Conservation (phyloP, 2,113 vertebrate species). For the Trogon melanurus region DNA sequence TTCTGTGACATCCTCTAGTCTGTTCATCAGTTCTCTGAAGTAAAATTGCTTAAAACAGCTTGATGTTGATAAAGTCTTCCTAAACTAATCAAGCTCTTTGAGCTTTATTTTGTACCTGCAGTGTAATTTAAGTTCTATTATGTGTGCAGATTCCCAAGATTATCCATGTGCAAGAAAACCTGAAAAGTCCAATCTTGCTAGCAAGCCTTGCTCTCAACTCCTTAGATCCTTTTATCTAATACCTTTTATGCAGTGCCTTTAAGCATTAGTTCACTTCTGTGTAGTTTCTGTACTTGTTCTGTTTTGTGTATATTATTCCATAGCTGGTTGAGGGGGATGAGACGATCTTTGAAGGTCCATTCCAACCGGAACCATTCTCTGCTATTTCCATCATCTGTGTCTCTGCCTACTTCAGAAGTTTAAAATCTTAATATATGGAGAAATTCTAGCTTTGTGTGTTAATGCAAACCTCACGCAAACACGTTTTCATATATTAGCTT, state of each 20-base stretch:
- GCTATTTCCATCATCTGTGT: neutral
- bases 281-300: neutral
- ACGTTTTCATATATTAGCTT: neutral
- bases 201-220: neutral
- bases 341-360: neutral
- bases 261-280: neutral
- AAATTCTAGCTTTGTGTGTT: neutral
- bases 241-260: neutral
- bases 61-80: neutral
- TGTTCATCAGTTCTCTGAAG: neutral
- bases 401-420: neutral
- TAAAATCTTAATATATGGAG: neutral
- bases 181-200: neutral
- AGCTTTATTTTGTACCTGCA: neutral
- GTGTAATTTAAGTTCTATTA: neutral
- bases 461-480: neutral
- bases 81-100: neutral
- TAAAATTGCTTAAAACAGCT: neutral
- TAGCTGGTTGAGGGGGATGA: neutral
- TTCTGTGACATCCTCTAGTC: neutral
- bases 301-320: neutral
- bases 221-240: neutral
- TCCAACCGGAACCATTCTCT: neutral
- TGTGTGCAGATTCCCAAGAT: neutral
- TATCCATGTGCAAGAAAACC: neutral